Conservation (phyloP, 1,140 invertebrate genomes). For the Drosophila subobscura region DNA sequence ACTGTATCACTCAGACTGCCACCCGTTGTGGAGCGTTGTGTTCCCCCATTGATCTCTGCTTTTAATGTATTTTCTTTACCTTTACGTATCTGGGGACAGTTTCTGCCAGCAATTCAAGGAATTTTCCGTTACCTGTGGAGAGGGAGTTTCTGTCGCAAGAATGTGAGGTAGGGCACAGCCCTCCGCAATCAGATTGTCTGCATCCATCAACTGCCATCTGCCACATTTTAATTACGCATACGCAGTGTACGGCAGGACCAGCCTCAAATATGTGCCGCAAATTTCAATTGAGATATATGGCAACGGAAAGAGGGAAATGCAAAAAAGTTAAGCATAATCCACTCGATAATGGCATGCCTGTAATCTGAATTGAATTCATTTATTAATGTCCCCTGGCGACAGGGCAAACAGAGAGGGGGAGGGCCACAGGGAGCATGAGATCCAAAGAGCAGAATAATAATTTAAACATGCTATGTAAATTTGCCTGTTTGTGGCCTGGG, state of each 20-base stretch:
- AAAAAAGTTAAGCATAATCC: constrained; percentile 4
- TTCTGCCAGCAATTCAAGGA: constrained; percentile 1
- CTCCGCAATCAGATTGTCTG: neutral
- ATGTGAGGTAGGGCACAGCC: neutral
- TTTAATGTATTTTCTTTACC: neutral
- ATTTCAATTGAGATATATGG: constrained; percentile 16
- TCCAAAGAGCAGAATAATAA: constrained; percentile 18
- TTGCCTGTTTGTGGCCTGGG: constrained; percentile 18
- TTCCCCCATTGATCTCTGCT: no score
- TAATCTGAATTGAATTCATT: constrained; percentile 44
- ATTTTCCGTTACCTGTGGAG: neutral
- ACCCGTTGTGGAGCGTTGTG: no score
- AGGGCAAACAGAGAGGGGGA: constrained; percentile 5
- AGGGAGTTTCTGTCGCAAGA: neutral
- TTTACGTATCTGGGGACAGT: neutral
- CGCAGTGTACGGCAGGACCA: neutral
- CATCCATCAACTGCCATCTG: neutral
- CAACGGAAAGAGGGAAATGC: no score
- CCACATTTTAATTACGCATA: constrained; percentile 41
- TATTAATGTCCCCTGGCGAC: constrained; percentile 30
- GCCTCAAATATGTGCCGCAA: constrained; percentile 23
- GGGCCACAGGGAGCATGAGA: neutral
- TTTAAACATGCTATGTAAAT: constrained; percentile 45
- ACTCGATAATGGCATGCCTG: constrained; percentile 31
- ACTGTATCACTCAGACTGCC: no score